Conservation (phyloP, 2,888 invertebrate species). For the Sussaba pulchella region DNA sequence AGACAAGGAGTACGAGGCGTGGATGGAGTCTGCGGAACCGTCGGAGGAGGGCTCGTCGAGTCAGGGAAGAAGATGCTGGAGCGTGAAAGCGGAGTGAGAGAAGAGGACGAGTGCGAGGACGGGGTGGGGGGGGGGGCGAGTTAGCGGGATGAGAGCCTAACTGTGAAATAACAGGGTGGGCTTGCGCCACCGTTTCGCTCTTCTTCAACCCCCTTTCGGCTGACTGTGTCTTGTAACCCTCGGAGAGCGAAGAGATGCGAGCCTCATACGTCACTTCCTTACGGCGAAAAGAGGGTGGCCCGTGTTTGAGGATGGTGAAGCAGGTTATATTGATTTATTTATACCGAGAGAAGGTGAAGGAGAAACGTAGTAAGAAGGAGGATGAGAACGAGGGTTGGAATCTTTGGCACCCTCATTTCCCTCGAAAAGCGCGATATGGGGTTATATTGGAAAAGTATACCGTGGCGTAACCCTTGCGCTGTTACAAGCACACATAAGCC, state of each 20-base stretch:
- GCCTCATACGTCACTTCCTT: slow-evolving; percentile 82
- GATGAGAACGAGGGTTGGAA: background rate
- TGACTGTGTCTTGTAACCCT: slow-evolving; percentile 30
- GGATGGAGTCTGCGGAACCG: slow-evolving; percentile 58
- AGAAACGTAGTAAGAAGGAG: too few species aligned
- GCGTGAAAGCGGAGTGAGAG: background rate
- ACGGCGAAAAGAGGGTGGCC: slow-evolving; percentile 74
- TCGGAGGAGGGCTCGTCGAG: slow-evolving; percentile 66
- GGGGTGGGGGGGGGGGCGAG: slow-evolving; percentile 12
- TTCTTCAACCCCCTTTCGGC: slow-evolving; percentile 39
- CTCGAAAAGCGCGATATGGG: slow-evolving; percentile 73
- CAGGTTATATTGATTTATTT: slow-evolving; percentile 83
- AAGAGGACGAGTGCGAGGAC: too few species aligned
- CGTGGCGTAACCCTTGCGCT: background rate
- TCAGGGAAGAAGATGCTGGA: slow-evolving; percentile 63
- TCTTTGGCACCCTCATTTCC: background rate
- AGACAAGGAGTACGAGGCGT: slow-evolving; percentile 14
- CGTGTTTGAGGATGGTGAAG: slow-evolving; percentile 67
- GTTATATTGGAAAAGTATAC: slow-evolving; percentile 80
- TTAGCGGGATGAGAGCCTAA: slow-evolving; percentile 78
- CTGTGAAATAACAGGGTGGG: slow-evolving; percentile 83
- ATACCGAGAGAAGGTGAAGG: slow-evolving; percentile 73
- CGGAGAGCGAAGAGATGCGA: slow-evolving; percentile 70
- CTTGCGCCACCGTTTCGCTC: slow-evolving; percentile 74
- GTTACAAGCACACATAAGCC: background rate